Percentiles rank a stretch among this genome's conserved stretches.
phyloP scores from a whole-genome alignment of 2,888 invertebrate species.

The Tinea trinotella region DNA sequence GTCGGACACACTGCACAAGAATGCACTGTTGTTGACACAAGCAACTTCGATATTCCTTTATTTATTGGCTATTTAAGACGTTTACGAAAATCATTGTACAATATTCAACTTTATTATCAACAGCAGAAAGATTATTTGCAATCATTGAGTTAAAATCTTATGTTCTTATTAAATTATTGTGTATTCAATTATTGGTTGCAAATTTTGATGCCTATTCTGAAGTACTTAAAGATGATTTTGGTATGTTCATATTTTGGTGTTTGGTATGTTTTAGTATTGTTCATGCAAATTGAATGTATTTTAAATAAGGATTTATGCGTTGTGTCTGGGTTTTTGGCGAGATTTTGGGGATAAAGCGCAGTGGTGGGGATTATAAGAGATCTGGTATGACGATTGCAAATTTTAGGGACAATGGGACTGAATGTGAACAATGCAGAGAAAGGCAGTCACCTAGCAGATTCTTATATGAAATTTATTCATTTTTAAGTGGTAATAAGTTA shows the following conservation, averaged over 20 bases:
- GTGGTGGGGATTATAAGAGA: constrained; percentile 17
- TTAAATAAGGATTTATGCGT: constrained; percentile 72
- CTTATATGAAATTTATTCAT: too few relatives aligned
- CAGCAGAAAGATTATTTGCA: too few relatives aligned
- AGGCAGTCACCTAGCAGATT: too few relatives aligned
- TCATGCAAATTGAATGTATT: constrained; percentile 37
- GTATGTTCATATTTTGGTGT: too few relatives aligned
- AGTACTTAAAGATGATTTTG: too few relatives aligned
- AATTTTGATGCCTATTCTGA: too few relatives aligned
- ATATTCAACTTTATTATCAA: not conserved
- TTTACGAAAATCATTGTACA: not conserved
- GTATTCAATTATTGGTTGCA: too few relatives aligned
- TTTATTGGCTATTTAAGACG: constrained; percentile 56
- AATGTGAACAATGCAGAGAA: not conserved
- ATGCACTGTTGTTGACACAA: constrained; percentile 72
- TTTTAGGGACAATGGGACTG: constrained; percentile 10
- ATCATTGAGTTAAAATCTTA: too few relatives aligned
- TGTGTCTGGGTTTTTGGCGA: constrained; percentile 69
- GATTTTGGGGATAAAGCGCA: constrained; percentile 59
- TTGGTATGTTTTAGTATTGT: too few relatives aligned
- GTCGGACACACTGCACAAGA: constrained; percentile 60
- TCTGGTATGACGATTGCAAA: constrained; percentile 7
- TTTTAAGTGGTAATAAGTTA: too few relatives aligned
- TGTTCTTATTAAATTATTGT: not conserved
- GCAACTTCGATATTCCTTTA: constrained; percentile 72